These are phyloP conservation scores for Emydoidea blandingii DNA, from an alignment of 2,797 vertebrate species.

Conservation along the genomic window DNA sequence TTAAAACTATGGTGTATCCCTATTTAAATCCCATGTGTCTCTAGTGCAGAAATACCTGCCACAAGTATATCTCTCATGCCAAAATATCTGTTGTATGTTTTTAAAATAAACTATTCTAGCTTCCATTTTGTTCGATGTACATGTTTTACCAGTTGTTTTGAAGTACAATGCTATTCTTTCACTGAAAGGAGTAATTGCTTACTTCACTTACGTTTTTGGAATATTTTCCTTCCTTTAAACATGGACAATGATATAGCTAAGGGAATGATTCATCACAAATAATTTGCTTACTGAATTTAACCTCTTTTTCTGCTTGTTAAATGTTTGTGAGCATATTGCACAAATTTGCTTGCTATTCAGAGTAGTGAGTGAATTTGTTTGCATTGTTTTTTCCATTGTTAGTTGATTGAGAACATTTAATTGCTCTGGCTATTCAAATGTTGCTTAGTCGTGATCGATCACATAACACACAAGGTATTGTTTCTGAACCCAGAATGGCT, in stretches of 20 bases:
- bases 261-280: conserved; percentile 29
- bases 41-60: neutral
- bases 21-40: neutral
- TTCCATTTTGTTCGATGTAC: conserved; percentile 35
- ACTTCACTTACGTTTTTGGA: conserved; percentile 60
- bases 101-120: conserved; percentile 50
- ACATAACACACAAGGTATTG: rapidly evolving
- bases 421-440: neutral
- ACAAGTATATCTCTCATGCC: neutral
- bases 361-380: neutral
- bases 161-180: conserved; percentile 51
- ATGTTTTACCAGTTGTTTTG: conserved; percentile 55
- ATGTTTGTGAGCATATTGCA: neutral
- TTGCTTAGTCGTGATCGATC: neutral
- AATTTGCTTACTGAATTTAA: conserved; percentile 10
- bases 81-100: conserved; percentile 37
- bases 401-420: rapidly evolving
- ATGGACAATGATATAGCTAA: conserved; percentile 30
- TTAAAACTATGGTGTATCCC: neutral
- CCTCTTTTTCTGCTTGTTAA: neutral
- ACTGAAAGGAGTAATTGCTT: conserved; percentile 57
- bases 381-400: rapidly evolving
- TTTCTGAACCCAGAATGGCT: rapidly evolving
- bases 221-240: conserved; percentile 19
- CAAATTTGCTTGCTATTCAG: neutral